Conservation (phyloP, 2,888 invertebrate species). For the Cantharis nigra region DNA sequence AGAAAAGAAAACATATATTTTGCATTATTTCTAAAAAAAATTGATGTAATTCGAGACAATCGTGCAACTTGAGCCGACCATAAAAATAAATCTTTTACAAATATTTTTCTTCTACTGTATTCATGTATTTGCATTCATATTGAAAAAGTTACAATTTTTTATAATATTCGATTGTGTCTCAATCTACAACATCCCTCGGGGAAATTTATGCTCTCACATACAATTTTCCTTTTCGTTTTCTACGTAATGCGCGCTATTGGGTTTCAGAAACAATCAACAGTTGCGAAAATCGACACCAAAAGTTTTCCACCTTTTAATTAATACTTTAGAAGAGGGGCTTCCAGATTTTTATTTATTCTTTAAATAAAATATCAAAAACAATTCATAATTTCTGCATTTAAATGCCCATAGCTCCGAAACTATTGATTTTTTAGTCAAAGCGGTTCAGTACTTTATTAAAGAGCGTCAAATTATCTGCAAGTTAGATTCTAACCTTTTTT, state of each 20-base stretch:
- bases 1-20: neutral
- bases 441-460: too few species aligned
- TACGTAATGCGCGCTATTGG: neutral
- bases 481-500: too few species aligned
- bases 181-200: slow-evolving; percentile 8
- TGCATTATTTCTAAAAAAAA: neutral
- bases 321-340: too few species aligned
- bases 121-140: slow-evolving; percentile 9
- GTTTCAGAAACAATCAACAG: neutral
- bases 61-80: neutral
- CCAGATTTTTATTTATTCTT: too few species aligned
- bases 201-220: neutral
- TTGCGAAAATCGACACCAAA: neutral
- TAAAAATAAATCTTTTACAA: neutral
- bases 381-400: too few species aligned
- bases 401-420: too few species aligned
- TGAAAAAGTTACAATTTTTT: slow-evolving; percentile 10
- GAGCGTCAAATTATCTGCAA: too few species aligned
- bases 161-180: slow-evolving; percentile 11
- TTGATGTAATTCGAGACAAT: neutral
- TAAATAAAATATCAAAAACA: too few species aligned
- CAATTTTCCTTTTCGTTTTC: neutral
- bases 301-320: neutral
- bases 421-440: too few species aligned
- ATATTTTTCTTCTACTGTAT: neutral